Evolutionary conservation across 2,113 vertebrate species (phyloP).

Genomic region (Neodontobutis hainanensis): DNA sequence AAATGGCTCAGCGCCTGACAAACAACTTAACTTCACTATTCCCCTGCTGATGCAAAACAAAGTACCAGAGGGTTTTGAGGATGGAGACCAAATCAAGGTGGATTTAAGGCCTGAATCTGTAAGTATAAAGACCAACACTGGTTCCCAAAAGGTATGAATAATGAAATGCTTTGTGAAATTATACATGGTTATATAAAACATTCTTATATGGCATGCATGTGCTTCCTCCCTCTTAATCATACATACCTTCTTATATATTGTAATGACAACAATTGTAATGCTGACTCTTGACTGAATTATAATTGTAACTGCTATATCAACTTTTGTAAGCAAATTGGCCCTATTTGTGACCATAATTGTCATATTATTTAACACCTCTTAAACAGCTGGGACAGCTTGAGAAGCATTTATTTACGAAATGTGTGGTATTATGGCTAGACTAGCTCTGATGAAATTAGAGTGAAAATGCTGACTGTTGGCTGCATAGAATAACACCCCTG

Average conservation of each 20-base stretch:
- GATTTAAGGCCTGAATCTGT: slow-evolving; percentile 82
- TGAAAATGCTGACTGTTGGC: slow-evolving; percentile 61
- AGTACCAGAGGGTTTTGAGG: slow-evolving; percentile 80
- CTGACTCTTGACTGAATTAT: too few species aligned
- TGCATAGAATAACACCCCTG: slow-evolving; percentile 16
- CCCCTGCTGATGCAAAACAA: slow-evolving; percentile 88
- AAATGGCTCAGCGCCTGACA: slow-evolving; percentile 70
- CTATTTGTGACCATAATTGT: too few species aligned
- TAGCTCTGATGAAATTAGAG: slow-evolving; percentile 55
- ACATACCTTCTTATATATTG: too few species aligned
- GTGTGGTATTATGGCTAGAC: slow-evolving; percentile 20
- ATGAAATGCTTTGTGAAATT: background rate
- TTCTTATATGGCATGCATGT: too few species aligned
- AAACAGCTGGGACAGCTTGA: slow-evolving; percentile 8
- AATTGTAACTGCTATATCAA: too few species aligned
- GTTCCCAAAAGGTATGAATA: background rate
- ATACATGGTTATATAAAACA: too few species aligned
- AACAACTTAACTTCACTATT: slow-evolving; percentile 76
- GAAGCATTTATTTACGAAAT: slow-evolving; percentile 24
- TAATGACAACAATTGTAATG: too few species aligned
- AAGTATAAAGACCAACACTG: slow-evolving; percentile 39
- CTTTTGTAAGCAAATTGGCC: too few species aligned
- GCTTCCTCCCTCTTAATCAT: too few species aligned
- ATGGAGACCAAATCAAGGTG: slow-evolving; percentile 79
- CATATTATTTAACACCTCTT: background rate